Evolutionary conservation across 2,797 vertebrate species (phyloP), one percentile per base, ranked within the genome.

Genomic region (Hydrolagus colliei): DNA sequence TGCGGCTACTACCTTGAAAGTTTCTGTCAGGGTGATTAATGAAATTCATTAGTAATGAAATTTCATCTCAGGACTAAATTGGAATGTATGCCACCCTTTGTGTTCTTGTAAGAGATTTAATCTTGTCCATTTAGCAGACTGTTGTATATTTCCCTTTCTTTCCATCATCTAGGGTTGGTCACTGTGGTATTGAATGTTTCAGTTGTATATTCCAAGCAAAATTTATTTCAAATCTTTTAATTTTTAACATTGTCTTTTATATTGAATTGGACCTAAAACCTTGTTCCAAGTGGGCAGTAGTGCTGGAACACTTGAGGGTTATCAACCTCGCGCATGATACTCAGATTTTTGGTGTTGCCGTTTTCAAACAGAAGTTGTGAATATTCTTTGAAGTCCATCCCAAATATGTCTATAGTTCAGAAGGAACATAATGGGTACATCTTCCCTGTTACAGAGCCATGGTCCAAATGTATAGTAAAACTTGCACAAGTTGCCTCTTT

Each of bases 31-130:
- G 65, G n/a, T 41, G 32, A 67, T 63, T 41, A 84, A 71, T 84
- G 79, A 84, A 84, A 84, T 84, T 84, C 62, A 71, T 52, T 4
- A 6, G 79, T 52, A 52, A 52, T 52, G 41, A 52, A 52, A 52
- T 52, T 52, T 32, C n/a, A 65, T 16, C 35, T 14, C 3, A 10
- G 52, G 27, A 84, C 27, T 20, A 71, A 71, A 82, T 65, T 16
- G 18, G 22, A 68, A n/a, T 71, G 32, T 35, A 16, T 41, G 67
- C 27, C 63, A 82, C 67, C 61, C 78, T 65, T 22, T 65, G 32
- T 65, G n/a, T 78, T 11, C 0, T 80, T 67, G 75, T 52, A 32
- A 32, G 63, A 32, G 27, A 35, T 84, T 84, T n/a, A 32, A 71
- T 67, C 79, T 84, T 67, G 41, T 32, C 41, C 63, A 71, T 8